Percentiles rank a stretch among this genome's conserved stretches.
Evolutionary conservation across 2,797 vertebrate species (phyloP).

Genomic region (Sparidentex hasta): DNA sequence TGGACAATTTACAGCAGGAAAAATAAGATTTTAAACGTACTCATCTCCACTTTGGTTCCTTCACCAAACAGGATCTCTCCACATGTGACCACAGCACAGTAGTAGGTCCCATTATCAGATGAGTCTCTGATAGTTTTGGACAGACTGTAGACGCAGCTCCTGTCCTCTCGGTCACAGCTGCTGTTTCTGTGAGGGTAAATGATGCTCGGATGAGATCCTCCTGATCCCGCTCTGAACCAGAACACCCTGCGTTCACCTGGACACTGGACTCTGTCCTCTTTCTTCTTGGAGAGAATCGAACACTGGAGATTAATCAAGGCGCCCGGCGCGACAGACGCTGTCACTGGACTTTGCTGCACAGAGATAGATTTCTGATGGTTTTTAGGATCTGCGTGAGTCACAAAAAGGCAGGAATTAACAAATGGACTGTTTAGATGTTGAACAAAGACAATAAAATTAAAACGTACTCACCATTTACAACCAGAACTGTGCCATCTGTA

Average conservation of each 20-base stretch:
- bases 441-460: fast-evolving
- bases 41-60: conserved; percentile 49
- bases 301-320: conserved; percentile 55
- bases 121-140: conserved; percentile 24
- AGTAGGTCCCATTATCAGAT: conserved; percentile 66
- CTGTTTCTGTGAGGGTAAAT: conserved; percentile 23
- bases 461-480: conserved; percentile 54
- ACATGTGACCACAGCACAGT: conserved; percentile 71
- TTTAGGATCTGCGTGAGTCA: conserved; percentile 29
- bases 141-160: conserved; percentile 54
- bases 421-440: neutral
- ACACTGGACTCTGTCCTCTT: conserved; percentile 20
- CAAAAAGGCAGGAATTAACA: neutral
- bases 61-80: conserved; percentile 63
- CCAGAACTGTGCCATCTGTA: neutral
- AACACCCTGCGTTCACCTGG: conserved; percentile 36
- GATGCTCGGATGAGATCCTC: conserved; percentile 14
- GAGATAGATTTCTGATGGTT: neutral
- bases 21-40: conserved; percentile 37
- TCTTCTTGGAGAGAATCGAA: conserved; percentile 18
- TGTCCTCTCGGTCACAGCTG: neutral
- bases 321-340: neutral
- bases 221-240: conserved; percentile 51
- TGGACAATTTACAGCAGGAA: no score
- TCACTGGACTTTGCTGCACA: conserved; percentile 31